Conservation (phyloP, 1,140 invertebrate species). For the Bombus difficillimus region DNA sequence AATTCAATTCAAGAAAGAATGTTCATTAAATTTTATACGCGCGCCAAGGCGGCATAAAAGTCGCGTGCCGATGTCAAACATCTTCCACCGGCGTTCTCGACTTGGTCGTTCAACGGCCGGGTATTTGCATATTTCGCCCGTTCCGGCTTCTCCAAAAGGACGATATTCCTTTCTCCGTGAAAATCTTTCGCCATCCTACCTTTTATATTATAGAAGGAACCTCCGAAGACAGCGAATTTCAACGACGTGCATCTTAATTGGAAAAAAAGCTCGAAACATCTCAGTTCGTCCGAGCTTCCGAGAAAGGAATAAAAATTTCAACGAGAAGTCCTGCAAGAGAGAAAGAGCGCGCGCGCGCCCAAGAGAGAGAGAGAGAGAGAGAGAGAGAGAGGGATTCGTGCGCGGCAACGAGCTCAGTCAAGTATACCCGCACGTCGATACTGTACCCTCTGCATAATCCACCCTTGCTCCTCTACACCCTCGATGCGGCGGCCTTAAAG, state of each 20-base stretch:
- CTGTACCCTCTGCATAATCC: slow-evolving; percentile 44
- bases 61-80: neutral
- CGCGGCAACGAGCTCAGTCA: slow-evolving; percentile 30
- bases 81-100: no score
- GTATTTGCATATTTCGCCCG: slow-evolving; percentile 26
- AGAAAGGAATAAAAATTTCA: neutral
- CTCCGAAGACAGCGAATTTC: neutral
- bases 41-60: neutral
- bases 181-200: neutral
- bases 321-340: neutral
- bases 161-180: neutral
- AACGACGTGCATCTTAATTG: slow-evolving; percentile 20
- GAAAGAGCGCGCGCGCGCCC: no score
- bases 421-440: slow-evolving; percentile 51
- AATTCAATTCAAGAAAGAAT: slow-evolving; percentile 41
- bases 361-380: neutral
- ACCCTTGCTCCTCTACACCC: slow-evolving; percentile 31
- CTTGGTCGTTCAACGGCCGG: neutral
- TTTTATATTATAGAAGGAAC: neutral
- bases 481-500: slow-evolving; percentile 50
- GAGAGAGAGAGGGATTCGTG: neutral
- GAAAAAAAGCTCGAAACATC: neutral
- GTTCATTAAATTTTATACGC: slow-evolving; percentile 47
- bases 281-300: neutral
- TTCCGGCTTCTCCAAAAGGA: neutral